These are phyloP conservation scores for Sylvilagus floridanus DNA, from an alignment of 2,797 vertebrate species.

Conservation along the genomic window DNA sequence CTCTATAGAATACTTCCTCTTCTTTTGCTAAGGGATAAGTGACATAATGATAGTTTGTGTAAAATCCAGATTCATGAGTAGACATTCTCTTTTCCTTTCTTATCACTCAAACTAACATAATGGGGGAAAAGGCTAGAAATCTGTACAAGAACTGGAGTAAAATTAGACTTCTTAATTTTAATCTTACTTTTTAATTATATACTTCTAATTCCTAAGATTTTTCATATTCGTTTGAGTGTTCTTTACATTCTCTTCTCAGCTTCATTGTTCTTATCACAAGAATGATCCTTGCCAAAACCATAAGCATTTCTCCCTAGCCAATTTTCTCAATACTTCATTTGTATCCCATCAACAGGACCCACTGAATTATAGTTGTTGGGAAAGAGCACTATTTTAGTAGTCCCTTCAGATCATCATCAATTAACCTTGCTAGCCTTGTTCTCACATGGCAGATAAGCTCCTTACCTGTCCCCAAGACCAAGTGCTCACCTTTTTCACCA, in stretches of 20 bases:
- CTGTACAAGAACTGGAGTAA: not conserved
- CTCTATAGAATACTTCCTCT: not conserved
- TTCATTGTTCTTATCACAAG: constrained; percentile 6
- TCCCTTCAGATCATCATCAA: not conserved
- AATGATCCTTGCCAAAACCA: constrained; percentile 20
- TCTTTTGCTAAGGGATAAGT: constrained; percentile 3
- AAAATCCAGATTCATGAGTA: not conserved
- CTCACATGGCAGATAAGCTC: not conserved
- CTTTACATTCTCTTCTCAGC: not conserved
- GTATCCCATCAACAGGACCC: constrained; percentile 5
- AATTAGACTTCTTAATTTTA: constrained; percentile 37
- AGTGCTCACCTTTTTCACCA: not conserved
- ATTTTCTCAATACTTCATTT: not conserved
- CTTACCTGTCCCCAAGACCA: not conserved
- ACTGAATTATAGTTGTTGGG: constrained; percentile 10
- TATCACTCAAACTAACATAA: constrained; percentile 26
- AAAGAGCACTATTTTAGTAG: not conserved
- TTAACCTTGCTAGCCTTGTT: constrained; percentile 14
- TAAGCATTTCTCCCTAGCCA: not conserved
- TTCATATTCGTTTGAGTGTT: not conserved
- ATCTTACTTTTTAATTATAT: constrained; percentile 17
- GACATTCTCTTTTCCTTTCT: not conserved
- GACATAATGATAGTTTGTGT: not conserved
- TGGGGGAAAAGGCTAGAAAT: not conserved
- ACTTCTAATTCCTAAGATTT: constrained; percentile 31